Evolutionary conservation across 23 tunicate genomes (phyloP), one percentile per base, ranked within the genome.

Genomic region (Halocynthia roretzi): DNA sequence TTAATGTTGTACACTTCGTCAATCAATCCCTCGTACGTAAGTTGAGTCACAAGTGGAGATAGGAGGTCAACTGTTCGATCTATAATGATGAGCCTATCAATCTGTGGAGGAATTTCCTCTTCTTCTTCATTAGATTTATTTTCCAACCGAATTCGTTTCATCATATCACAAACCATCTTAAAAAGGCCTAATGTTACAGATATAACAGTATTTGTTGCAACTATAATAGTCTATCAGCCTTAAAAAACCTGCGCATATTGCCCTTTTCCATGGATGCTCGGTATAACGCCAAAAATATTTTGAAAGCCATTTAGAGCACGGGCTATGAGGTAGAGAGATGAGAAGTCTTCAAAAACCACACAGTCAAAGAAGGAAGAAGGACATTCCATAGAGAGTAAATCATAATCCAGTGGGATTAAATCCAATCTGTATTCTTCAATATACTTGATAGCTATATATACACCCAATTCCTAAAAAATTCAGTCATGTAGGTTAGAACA

Each of bases 11-110:
- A 92, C 12, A 63, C 84, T 77, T 92, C 98, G 61, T 92, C 98
- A 66, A 92, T 92, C 71, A 92, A 61, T 14, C 98, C 98, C 80
- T 92, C 98, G 67, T 86, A 92, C 44, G 98, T 92, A 1, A 92
- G 80, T 61, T 92, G 98, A 0, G 98, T 86, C 17, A 86, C 89
- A 48, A 92, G 58, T 7, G 98, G 98, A 15, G 92, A 80, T 9
- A 92, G 67, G 6, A 85, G 75, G 65, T 92, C 98, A 23, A 80
- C 71, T 7, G 92, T 22, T 58, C 98, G 66, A 76, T 92, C 98
- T 48, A 92, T 72, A 50, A 92, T 71, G 6, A 92, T 11, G 7
- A 92, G 70, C 15, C 88, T 73, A 49, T 92, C 92, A 62, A 92
- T 92, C 53, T 82, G 85, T 6, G 87, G 66, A 57, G 68, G 86